Evolutionary conservation across 2,113 vertebrate species (phyloP).

Genomic region (Hiodon alosoides): DNA sequence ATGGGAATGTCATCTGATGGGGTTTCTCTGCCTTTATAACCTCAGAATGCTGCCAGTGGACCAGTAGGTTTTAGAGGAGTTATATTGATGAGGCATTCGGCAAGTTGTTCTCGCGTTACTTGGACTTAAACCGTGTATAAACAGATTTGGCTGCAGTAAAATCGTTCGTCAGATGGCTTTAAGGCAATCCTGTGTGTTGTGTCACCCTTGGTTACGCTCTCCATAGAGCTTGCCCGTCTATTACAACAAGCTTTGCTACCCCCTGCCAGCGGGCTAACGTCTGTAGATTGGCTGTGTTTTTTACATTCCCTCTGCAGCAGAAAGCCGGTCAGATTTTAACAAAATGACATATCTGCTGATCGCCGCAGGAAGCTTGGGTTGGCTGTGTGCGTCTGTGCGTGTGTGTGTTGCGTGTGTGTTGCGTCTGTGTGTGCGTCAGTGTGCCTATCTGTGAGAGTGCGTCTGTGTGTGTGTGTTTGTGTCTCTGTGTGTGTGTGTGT

Average conservation of each 20-base stretch:
- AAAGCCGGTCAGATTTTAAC: neutral
- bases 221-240: neutral
- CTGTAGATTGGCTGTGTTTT: neutral
- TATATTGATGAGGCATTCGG: neutral
- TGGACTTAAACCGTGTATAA: neutral
- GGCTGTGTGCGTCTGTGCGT: neutral
- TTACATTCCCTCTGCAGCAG: neutral
- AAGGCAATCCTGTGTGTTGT: neutral
- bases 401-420: neutral
- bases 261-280: neutral
- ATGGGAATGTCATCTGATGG: no score
- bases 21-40: no score
- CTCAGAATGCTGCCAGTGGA: no score
- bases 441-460: neutral
- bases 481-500: neutral
- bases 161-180: neutral
- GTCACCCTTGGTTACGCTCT: neutral
- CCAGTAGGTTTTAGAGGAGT: no score
- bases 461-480: neutral
- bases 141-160: neutral
- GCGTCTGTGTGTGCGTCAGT: neutral
- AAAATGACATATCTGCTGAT: no score
- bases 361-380: neutral
- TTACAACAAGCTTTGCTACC: no score
- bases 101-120: neutral